Conservation (phyloP, 2,888 invertebrate species). For the Achlya flavicornis region DNA sequence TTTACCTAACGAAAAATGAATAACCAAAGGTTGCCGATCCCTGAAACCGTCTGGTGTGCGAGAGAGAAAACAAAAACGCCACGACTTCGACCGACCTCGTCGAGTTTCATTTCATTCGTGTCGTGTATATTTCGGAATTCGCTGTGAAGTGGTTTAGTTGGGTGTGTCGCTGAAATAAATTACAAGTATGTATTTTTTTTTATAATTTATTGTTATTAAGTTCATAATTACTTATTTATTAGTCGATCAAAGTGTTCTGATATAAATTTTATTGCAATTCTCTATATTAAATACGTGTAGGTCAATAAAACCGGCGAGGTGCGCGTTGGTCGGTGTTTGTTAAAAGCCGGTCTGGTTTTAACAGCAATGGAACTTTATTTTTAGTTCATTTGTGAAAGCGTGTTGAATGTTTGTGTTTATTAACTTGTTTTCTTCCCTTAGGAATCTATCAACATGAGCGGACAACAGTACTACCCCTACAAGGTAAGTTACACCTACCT, state of each 20-base stretch:
- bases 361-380: conserved; percentile 59
- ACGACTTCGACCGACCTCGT: conserved; percentile 62
- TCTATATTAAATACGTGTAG: conserved; percentile 20
- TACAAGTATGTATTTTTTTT: conserved; percentile 67
- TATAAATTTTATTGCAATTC: background rate
- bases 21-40: conserved; percentile 53
- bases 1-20: background rate
- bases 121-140: conserved; percentile 72
- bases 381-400: conserved; percentile 53
- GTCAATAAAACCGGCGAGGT: conserved; percentile 38
- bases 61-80: conserved; percentile 72
- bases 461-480: conserved; percentile 93
- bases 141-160: conserved; percentile 59
- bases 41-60: conserved; percentile 49
- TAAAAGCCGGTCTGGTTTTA: conserved; percentile 59
- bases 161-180: conserved; percentile 66
- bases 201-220: conserved; percentile 13
- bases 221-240: background rate
- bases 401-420: conserved; percentile 38
- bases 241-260: background rate
- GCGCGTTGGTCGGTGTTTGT: conserved; percentile 4
- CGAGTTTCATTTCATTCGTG: conserved; percentile 57
- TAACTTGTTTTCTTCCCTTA: conserved; percentile 56
- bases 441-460: conserved; percentile 86
- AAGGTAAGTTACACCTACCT: conserved; percentile 86